Evolutionary conservation across 2,113 vertebrate genomes (phyloP).

Genomic region (Brienomyrus longianalis): DNA sequence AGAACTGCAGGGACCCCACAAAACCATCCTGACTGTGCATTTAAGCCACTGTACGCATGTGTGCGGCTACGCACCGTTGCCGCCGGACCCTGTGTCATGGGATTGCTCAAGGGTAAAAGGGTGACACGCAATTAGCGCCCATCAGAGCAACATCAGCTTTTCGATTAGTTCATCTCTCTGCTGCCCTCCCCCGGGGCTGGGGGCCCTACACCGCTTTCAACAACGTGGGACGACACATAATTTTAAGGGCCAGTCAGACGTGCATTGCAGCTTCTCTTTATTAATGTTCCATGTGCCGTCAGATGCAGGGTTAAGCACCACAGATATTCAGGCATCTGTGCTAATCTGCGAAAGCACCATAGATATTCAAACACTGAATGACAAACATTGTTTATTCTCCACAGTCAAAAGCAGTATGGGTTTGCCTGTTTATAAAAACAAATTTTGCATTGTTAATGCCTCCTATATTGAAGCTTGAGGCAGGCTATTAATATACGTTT

Average conservation of each 20-base stretch:
- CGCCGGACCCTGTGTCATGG: not conserved
- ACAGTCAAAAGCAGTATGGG: not conserved
- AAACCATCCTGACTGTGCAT: not conserved
- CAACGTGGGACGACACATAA: not conserved
- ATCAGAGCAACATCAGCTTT: conserved; percentile 7
- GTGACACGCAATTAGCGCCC: conserved; percentile 13
- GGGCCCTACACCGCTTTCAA: not conserved
- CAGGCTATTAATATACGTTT: not conserved
- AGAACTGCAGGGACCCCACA: not conserved
- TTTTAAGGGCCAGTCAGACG: not conserved
- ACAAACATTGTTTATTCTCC: not conserved
- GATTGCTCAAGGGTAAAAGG: not conserved
- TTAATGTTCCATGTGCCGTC: not conserved
- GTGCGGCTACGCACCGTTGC: not conserved
- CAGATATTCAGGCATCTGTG: not conserved
- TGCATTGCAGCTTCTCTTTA: not conserved
- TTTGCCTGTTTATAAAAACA: not conserved
- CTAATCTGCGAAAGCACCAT: not conserved
- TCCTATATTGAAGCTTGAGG: not conserved
- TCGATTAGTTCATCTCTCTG: not conserved
- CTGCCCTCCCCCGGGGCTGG: not conserved
- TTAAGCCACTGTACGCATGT: not conserved
- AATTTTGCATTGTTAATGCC: not conserved
- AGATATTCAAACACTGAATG: not conserved
- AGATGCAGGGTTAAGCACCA: not conserved